phyloP scores from a whole-genome alignment of 2,797 vertebrate genomes.

The Dallia pectoralis region DNA sequence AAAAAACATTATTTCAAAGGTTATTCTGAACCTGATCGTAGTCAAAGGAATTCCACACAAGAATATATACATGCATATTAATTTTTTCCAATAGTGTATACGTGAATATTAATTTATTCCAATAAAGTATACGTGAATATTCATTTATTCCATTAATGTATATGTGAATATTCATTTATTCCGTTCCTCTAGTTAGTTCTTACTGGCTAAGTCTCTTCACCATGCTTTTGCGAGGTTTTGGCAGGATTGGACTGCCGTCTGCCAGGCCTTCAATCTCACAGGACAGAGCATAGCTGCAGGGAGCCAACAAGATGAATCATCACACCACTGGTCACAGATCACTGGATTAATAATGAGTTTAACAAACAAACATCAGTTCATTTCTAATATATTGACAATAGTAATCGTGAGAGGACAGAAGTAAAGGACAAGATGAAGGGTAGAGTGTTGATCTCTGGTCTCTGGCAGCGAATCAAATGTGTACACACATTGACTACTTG shows the following conservation, averaged over 20 bases:
- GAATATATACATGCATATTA: too few species aligned
- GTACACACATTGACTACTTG: too few species aligned
- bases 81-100: too few species aligned
- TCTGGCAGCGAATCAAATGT: too few species aligned
- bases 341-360: not conserved
- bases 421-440: too few species aligned
- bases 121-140: too few species aligned
- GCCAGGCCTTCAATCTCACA: conserved; percentile 85
- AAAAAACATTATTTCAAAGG: not conserved
- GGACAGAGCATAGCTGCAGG: conserved; percentile 83
- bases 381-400: too few species aligned
- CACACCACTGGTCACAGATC: not conserved
- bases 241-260: conserved; percentile 81
- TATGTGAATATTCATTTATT: too few species aligned
- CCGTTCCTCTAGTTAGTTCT: conserved; percentile 62
- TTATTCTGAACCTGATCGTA: not conserved
- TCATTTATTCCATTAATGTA: too few species aligned
- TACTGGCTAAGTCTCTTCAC: conserved; percentile 96
- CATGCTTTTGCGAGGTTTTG: conserved; percentile 91
- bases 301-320: conserved; percentile 27
- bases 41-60: not conserved
- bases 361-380: not conserved
- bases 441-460: too few species aligned
- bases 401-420: too few species aligned
- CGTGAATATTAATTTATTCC: too few species aligned